Evolutionary conservation across 2,113 vertebrate species (phyloP).

Genomic region (Cepphus grylle): DNA sequence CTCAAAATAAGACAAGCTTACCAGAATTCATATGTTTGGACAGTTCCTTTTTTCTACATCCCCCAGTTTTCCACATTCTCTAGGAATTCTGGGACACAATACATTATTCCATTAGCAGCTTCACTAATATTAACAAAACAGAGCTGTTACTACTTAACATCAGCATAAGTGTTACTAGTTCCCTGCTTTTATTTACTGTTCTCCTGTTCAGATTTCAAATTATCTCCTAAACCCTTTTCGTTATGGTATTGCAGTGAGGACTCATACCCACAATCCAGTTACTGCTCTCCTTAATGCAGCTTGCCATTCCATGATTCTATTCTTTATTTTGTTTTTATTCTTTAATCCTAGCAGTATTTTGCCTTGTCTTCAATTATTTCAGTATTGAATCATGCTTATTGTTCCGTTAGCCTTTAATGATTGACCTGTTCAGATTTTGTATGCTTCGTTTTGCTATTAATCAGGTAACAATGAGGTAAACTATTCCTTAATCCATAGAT

Average conservation of each 20-base stretch:
- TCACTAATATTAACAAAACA: not conserved
- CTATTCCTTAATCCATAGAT: not conserved
- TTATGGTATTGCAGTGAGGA: not conserved
- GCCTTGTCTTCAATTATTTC: not conserved
- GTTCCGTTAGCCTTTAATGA: not conserved
- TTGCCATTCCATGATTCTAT: not conserved
- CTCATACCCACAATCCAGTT: not conserved
- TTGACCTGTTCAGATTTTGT: not conserved
- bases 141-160: not conserved
- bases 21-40: not conserved
- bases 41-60: not conserved
- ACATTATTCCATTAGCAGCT: not conserved
- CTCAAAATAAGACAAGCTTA: not conserved
- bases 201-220: not conserved
- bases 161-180: not conserved
- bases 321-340: not conserved
- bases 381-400: not conserved
- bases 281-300: not conserved
- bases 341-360: not conserved
- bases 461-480: not conserved
- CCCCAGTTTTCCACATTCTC: not conserved
- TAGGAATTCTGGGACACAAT: not conserved
- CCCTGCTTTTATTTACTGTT: not conserved
- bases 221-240: not conserved
- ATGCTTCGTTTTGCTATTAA: not conserved